Base-by-base conservation (phyloP, 2,888 invertebrate genomes). In the Myopa testacea region DNA sequence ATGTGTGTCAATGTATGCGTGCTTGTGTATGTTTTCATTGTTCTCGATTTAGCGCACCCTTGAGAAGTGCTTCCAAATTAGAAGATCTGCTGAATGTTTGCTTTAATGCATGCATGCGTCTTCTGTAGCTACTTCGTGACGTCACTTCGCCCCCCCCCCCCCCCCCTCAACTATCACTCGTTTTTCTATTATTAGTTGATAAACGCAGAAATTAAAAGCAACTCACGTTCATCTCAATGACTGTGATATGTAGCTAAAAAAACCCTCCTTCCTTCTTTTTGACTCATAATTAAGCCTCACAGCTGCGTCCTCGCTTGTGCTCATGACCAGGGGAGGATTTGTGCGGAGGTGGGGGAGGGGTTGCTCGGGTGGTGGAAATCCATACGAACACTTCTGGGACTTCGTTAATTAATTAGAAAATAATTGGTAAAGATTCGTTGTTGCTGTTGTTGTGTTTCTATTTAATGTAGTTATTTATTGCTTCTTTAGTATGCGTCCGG, bases 371-470 rank as follows among this genome's bases (percentile, higher is more conserved):
- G 45, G 6, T 10, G 45, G 45, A 45, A 45, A 45, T 10, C 7
- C 45, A 6, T 45, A 1, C 37, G 37, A 34, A 37, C 63, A 63
- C 63, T 63, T 63, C 26, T 63, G 63, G 14, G 63, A 63, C 63
- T 37, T 63, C 63, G 14, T 63, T 63, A 16, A 63, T 63, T 63
- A 63, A 63, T 63, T 34, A 63, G 63, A 37, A 63, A 63, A 12
- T 63, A 63, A 63, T 63, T 63, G 63, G 34, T 34, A 37, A 37
- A 10, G 45, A 45, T 45, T 10, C 10, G 63, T 63, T 26, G n/a
- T 19, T 62, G 26, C 19, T 62, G 12, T 34, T 34, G 26, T 26
- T 26, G 26, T 34, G 12, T 63, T 34, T 34, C 34, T 37, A 26
- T 12, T 45, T 45, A 45, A 45, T 45, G 45, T 45, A 3, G 6